Base-by-base conservation (phyloP, 2,113 vertebrate genomes). In the Nycticorax nycticorax region DNA sequence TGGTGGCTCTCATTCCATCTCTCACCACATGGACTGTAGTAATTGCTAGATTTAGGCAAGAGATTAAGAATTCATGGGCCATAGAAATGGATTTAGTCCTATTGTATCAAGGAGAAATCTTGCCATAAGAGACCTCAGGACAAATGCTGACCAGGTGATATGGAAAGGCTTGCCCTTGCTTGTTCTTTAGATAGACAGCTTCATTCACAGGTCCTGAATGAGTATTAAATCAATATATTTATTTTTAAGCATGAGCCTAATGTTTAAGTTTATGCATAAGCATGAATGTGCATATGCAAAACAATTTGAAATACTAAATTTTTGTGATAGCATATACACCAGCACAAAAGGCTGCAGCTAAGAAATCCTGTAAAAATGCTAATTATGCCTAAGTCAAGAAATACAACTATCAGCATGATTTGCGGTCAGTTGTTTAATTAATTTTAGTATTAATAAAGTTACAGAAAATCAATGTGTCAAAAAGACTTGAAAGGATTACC, bases 371-470 rank as follows among this genome's bases (percentile, higher is more conserved):
- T 57, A 56, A 89, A 96, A 95, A 92, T 76, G 48, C 41, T 95
- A 91, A 94, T 96, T 94, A 94, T 47, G 63, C 35, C 41, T 50
- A 75, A 89, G 84, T 81, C 85, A 92, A 81, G 77, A 93, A 96
- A 92, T 62, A 68, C 57, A 91, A 82, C 80, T 82, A 91, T 68
- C 89, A 77, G 80, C 86, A 82, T 78, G 91, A 96, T 96, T 93
- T 96, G 83, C 1, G 10, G 90, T 84, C 85, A 93, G 83, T 48
- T 72, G 19, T 41, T 96, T 93, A 96, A 96, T 93, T 96, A 95
- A 96, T 95, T 94, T 93, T 86, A 69, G 60, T 94, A 92, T 86
- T 96, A 95, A 94, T 95, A 96, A 92, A 96, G 85, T 94, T 89
- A 87, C 60, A 96, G 88, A 82, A 97, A 95, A 96, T 91, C 94